Conservation (phyloP, 2,888 invertebrate genomes). For the Frankliniella fusca region DNA sequence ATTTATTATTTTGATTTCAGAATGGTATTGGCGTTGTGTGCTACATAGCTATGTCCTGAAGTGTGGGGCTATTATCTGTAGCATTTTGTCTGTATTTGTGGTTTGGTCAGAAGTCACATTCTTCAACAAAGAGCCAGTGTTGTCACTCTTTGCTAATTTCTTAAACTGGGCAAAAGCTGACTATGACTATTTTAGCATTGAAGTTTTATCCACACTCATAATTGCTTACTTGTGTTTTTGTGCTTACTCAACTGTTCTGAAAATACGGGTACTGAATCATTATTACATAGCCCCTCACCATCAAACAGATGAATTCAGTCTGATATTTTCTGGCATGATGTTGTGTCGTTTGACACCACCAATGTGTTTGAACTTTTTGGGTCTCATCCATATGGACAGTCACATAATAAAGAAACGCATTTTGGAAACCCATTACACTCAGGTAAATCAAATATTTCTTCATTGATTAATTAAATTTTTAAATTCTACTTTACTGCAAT, state of each 20-base stretch:
- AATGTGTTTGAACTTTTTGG: conserved; percentile 95
- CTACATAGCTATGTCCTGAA: conserved; percentile 73
- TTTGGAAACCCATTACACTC: conserved; percentile 90
- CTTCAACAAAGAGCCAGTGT: conserved; percentile 84
- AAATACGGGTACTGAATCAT: conserved; percentile 90
- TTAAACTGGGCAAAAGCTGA: conserved; percentile 73
- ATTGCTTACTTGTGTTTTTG: conserved; percentile 95
- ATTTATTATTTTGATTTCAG: conserved; percentile 51
- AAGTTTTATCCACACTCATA: conserved; percentile 85
- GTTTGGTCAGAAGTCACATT: conserved; percentile 99
- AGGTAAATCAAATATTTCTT: conserved; percentile 56
- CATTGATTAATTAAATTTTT: conserved; percentile 20
- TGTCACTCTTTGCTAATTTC: conserved; percentile 95
- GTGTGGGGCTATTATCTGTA: conserved; percentile 65
- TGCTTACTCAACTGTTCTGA: conserved; percentile 96
- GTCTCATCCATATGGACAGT: conserved; percentile 96
- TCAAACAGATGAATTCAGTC: conserved; percentile 96
- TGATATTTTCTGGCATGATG: conserved; percentile 98
- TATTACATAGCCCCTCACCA: conserved; percentile 97
- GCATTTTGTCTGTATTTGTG: conserved; percentile 78
- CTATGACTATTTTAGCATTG: conserved; percentile 91
- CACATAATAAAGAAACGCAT: conserved; percentile 77
- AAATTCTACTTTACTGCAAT: conserved; percentile 31
- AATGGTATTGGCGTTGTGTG: conserved; percentile 96
- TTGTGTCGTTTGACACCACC: conserved; percentile 95